Conservation (phyloP, 2,888 invertebrate genomes). For the Andrena minutula region DNA sequence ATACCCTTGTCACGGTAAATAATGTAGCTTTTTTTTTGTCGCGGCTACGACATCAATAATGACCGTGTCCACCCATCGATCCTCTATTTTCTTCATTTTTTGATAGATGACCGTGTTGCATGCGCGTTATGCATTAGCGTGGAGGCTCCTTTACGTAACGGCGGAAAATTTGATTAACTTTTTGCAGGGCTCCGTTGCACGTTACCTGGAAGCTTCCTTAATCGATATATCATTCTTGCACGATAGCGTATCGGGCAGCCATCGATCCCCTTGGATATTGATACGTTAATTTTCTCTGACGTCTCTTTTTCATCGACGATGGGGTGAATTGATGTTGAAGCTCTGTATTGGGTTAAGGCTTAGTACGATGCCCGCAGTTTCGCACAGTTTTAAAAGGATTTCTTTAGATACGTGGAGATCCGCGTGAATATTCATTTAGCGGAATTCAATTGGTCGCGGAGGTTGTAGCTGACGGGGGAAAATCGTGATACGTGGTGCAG, state of each 20-base stretch:
- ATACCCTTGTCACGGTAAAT: conserved; percentile 5
- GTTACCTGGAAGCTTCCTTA: conserved; percentile 12
- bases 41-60: conserved; percentile 32
- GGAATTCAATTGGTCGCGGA: background rate
- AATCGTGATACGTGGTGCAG: background rate
- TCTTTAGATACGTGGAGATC: background rate
- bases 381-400: background rate
- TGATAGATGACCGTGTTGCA: conserved; percentile 48
- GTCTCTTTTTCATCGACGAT: background rate
- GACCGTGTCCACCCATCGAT: conserved; percentile 15
- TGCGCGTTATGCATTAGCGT: conserved; percentile 35
- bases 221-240: conserved; percentile 13
- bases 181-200: background rate
- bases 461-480: background rate
- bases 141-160: conserved; percentile 48
- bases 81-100: background rate
- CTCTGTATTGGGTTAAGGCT: too few relatives aligned
- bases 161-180: conserved; percentile 46
- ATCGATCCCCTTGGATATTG: background rate
- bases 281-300: background rate
- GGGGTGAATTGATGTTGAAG: background rate
- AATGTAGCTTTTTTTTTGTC: conserved; percentile 7
- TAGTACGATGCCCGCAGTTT: background rate
- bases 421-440: background rate
- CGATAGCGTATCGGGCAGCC: background rate